These are phyloP conservation scores for Oncopodura yosiiana DNA, from an alignment of 1,140 invertebrate genomes.

Conservation along the genomic window DNA sequence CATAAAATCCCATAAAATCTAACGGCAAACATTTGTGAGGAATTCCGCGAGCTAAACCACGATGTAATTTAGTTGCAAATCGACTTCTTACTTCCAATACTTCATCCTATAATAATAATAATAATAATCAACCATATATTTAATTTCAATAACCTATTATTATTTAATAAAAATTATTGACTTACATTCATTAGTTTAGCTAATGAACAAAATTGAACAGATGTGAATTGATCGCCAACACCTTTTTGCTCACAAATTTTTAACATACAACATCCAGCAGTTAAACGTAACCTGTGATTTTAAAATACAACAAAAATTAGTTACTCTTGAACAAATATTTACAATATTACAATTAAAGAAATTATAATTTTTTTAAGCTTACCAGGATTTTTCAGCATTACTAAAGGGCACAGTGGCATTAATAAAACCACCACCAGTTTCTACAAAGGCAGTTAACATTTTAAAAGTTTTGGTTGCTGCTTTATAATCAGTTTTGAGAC, in stretches of 20 bases:
- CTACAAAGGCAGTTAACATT: conserved; percentile 79
- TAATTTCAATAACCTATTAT: conserved; percentile 7
- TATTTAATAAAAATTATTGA: conserved; percentile 33
- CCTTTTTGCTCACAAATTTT: conserved; percentile 93
- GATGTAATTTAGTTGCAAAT: conserved; percentile 84
- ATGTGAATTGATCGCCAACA: conserved; percentile 85
- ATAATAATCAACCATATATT: background rate
- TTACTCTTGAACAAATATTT: too few relatives aligned
- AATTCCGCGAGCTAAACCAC: conserved; percentile 68
- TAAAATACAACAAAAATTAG: too few relatives aligned
- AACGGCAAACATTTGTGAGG: conserved; percentile 80
- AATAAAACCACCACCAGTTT: conserved; percentile 66
- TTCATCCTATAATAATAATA: conserved; percentile 54
- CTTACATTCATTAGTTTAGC: conserved; percentile 78
- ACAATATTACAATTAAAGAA: too few relatives aligned
- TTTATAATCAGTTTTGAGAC: conserved; percentile 74
- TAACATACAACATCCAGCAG: conserved; percentile 87
- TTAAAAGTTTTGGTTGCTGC: conserved; percentile 89
- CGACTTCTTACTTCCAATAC: conserved; percentile 80
- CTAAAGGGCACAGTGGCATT: conserved; percentile 39
- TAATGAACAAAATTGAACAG: conserved; percentile 88
- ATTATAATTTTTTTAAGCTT: too few relatives aligned
- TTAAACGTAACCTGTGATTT: conserved; percentile 71
- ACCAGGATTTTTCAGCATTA: conserved; percentile 87
- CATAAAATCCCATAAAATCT: conserved; percentile 95